Evolutionary conservation across 2,797 vertebrate genomes (phyloP), one percentile per base, ranked within the genome.

Genomic region (Sebastes reedi): DNA sequence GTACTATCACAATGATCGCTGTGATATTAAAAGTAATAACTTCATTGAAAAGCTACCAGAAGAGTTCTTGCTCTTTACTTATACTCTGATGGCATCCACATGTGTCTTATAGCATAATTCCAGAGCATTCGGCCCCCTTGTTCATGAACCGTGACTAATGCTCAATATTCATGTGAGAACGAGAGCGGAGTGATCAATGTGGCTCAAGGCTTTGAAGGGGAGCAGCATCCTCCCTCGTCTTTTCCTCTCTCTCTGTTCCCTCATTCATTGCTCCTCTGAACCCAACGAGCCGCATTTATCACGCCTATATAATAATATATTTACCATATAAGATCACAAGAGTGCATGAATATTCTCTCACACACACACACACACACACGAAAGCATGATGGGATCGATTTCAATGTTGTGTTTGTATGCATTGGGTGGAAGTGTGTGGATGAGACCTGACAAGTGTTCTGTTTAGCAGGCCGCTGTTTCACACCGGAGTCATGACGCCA

Each of bases 81-180:
- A 9, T 24, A 42, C 72, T 81, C 22, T 67, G 67, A 87, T 75
- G 64, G 52, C 65, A 73, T 60, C 72, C 84, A 50, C 22, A 36
- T 69, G 60, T 83, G 68, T 87, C 65, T 83, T 24, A 72, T 29
- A 68, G 65, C 62, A 79, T 82, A 36, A 77, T 86, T 80, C 20
- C 67, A 58, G 55, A 52, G 64, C 50, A 52, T 72, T 79, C 3
- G 5, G 69, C 79, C 55, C 80, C 79, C 87, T 82, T 89, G 81
- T 82, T 85, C 77, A 77, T 87, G 79, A 85, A 79, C 75, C 14
- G 6, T 87, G 73, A 88, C 84, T 87, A 90, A 91, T 62, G 75
- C 73, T 86, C 79, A 79, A 83, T 91, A 88, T 91, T 85, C 80
- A 83, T 87, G 71, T 90, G 76, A 80, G 65, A 87, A 80, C 4